A percentile compares a stretch with the other conserved stretches of the same genome.
phyloP scores from a whole-genome alignment of 2,113 vertebrate species.

The Notarius lentiginosus region DNA sequence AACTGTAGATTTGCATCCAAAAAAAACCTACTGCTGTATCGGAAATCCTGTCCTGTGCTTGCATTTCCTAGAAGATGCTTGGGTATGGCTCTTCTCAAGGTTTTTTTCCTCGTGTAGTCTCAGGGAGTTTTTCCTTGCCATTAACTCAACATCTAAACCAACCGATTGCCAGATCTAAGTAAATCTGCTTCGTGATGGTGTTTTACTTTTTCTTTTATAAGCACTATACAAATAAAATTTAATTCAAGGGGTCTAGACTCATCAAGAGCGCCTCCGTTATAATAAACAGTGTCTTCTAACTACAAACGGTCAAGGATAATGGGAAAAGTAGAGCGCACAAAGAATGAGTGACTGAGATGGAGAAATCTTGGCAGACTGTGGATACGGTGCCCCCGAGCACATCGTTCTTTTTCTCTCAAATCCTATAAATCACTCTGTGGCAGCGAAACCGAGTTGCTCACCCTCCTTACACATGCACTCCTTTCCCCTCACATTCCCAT shows the following conservation, averaged over 20 bases:
- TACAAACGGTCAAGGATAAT: background rate
- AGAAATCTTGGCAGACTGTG: slow-evolving; percentile 35
- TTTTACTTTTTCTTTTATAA: background rate
- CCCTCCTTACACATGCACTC: background rate
- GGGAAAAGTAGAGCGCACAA: background rate
- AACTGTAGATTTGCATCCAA: background rate
- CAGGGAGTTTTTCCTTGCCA: background rate
- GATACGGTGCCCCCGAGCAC: slow-evolving; percentile 22
- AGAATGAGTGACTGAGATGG: slow-evolving; percentile 9
- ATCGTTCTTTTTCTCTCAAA: slow-evolving; percentile 36
- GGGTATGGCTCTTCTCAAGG: background rate
- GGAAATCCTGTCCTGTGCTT: too few species aligned
- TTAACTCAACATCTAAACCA: background rate
- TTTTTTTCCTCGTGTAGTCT: background rate
- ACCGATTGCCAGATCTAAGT: background rate
- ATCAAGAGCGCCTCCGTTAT: background rate
- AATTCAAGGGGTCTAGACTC: background rate
- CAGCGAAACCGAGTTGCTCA: slow-evolving; percentile 7
- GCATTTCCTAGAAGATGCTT: background rate
- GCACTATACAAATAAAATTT: background rate
- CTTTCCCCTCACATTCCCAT: background rate
- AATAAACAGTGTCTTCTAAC: background rate
- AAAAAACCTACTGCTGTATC: background rate
- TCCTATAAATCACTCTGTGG: slow-evolving; percentile 38
- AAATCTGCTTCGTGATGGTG: background rate